A percentile compares a stretch with the other conserved stretches of the same genome.
Evolutionary conservation across 53 echinoderm and acorn worm genomes (phyloP).

Genomic region (Stichopus horrens): DNA sequence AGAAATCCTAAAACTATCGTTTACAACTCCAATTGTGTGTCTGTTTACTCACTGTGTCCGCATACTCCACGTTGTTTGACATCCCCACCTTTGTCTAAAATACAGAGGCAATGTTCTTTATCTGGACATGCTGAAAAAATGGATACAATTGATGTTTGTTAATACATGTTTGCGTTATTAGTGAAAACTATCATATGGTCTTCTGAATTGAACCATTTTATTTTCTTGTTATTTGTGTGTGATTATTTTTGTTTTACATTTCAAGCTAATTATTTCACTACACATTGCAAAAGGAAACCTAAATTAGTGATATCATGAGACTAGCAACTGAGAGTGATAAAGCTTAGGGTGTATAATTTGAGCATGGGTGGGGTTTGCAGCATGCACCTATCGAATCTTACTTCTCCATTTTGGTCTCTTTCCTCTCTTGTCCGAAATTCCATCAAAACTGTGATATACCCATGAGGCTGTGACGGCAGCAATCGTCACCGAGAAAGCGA

Average conservation of each 20-base stretch:
- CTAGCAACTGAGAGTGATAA: too few relatives aligned
- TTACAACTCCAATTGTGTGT: too few relatives aligned
- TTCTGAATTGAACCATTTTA: too few relatives aligned
- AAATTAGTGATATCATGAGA: too few relatives aligned
- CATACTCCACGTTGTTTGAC: background rate
- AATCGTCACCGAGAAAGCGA: constrained; percentile 30
- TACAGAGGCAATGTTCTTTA: background rate
- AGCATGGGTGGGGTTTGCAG: background rate
- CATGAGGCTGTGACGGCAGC: constrained; percentile 21
- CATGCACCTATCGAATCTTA: background rate
- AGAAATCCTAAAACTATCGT: too few relatives aligned
- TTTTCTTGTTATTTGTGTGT: too few relatives aligned
- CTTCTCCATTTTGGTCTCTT: background rate
- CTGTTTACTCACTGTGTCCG: background rate
- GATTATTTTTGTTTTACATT: too few relatives aligned
- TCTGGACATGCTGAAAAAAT: background rate
- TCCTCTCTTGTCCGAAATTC: background rate
- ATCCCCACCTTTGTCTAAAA: background rate
- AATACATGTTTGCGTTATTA: background rate
- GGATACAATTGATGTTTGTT: too few relatives aligned
- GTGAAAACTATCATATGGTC: background rate
- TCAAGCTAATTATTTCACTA: too few relatives aligned
- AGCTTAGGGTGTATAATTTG: background rate
- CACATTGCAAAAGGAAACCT: too few relatives aligned
- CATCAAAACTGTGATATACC: too few relatives aligned